phyloP scores from a whole-genome alignment of 1,140 invertebrate genomes.

The Hyles vespertilio region DNA sequence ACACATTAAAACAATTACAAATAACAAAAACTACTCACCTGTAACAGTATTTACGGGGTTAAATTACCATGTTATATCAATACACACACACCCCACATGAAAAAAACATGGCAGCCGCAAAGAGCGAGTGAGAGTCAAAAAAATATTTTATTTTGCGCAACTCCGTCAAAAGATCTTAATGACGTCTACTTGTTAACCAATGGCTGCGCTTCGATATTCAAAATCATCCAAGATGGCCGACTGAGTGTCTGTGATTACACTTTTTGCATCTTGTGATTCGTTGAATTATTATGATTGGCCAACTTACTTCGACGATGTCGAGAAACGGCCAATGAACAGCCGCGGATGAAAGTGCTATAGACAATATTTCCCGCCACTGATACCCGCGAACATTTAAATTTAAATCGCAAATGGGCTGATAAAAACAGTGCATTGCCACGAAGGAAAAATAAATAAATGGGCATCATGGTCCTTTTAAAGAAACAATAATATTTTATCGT shows the following conservation, averaged over 20 bases:
- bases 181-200: slow-evolving; percentile 64
- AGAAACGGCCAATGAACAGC: slow-evolving; percentile 24
- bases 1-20: slow-evolving; percentile 32
- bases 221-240: slow-evolving; percentile 62
- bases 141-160: slow-evolving; percentile 66
- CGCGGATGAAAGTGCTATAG: slow-evolving; percentile 13
- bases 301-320: slow-evolving; percentile 4
- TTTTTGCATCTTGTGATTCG: slow-evolving; percentile 46
- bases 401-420: too few species aligned
- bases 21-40: slow-evolving; percentile 54
- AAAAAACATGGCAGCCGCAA: slow-evolving; percentile 74
- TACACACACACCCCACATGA: slow-evolving; percentile 73
- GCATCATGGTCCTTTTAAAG: too few species aligned
- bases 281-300: slow-evolving; percentile 41
- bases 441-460: too few species aligned
- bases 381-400: slow-evolving; percentile 3
- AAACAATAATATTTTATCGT: too few species aligned
- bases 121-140: slow-evolving; percentile 69
- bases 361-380: slow-evolving; percentile 34
- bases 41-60: slow-evolving; percentile 62
- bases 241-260: slow-evolving; percentile 39
- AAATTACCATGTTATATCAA: slow-evolving; percentile 71
- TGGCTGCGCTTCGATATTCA: slow-evolving; percentile 47
- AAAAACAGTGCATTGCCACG: too few species aligned
- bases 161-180: slow-evolving; percentile 63